phyloP scores from a whole-genome alignment of 2,113 vertebrate species.

The Microcebus jonahi region DNA sequence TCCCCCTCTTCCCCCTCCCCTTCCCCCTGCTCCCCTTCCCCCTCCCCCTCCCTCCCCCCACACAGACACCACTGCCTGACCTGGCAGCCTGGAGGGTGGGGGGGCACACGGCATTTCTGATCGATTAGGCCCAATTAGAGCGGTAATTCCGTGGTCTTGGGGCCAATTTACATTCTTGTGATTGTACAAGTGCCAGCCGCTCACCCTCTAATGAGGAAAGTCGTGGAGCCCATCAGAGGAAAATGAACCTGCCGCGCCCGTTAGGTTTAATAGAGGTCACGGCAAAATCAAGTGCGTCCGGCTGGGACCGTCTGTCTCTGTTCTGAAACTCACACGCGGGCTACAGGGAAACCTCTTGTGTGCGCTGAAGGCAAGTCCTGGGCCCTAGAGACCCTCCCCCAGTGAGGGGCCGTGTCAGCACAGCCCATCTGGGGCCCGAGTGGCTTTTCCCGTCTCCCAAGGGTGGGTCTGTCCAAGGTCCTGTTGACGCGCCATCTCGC shows the following conservation, averaged over 20 bases:
- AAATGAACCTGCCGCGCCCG: slow-evolving; percentile 72
- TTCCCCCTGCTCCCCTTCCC: too few relatives aligned
- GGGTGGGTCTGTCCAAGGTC: too few relatives aligned
- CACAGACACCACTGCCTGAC: background rate
- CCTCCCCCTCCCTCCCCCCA: too few relatives aligned
- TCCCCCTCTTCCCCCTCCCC: too few relatives aligned
- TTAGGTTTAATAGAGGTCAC: slow-evolving; percentile 77
- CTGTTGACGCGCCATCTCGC: background rate
- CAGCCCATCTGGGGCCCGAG: fast-evolving
- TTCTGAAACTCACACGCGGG: background rate
- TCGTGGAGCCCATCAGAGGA: slow-evolving; percentile 80
- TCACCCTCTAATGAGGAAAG: slow-evolving; percentile 77
- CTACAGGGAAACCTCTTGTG: background rate
- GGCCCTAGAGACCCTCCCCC: background rate
- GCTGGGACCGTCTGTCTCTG: background rate
- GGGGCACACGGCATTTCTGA: slow-evolving; percentile 73
- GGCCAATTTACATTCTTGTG: slow-evolving; percentile 75
- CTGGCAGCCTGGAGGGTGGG: background rate
- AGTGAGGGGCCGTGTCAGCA: background rate
- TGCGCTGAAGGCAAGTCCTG: background rate
- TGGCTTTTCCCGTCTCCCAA: fast-evolving
- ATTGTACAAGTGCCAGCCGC: slow-evolving; percentile 71
- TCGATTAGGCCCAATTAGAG: slow-evolving; percentile 81
- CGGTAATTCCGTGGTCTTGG: slow-evolving; percentile 73
- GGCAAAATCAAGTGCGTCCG: slow-evolving; percentile 30